Conservation (phyloP, 2,888 invertebrate genomes). For the Calameuta pallipes region DNA sequence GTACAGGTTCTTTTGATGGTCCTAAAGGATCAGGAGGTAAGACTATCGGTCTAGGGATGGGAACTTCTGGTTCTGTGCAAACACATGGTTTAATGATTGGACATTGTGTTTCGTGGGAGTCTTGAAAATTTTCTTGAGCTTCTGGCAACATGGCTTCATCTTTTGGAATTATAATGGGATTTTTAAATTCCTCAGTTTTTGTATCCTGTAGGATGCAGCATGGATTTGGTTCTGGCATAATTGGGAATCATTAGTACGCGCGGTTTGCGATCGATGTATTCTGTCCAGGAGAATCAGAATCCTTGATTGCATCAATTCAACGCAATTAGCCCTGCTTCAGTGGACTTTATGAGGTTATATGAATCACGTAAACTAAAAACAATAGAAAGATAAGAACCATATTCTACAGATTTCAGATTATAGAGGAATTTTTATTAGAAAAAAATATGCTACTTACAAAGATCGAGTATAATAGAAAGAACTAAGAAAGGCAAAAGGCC, state of each 20-base stretch:
- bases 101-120: not conserved
- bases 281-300: not conserved
- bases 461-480: not conserved
- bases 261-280: not conserved
- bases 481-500: slow-evolving; percentile 2
- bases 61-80: not conserved
- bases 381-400: not conserved
- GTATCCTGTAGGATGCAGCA: not conserved
- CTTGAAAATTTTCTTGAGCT: not conserved
- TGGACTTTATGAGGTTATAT: not conserved
- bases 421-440: not conserved
- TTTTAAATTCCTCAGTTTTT: not conserved
- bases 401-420: not conserved
- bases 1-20: slow-evolving; percentile 13
- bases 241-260: not conserved
- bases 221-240: not conserved
- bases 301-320: not conserved
- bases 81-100: not conserved
- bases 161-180: not conserved
- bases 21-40: slow-evolving; percentile 23
- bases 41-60: not conserved
- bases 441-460: not conserved
- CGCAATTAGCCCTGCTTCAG: not conserved
- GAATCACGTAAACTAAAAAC: not conserved
- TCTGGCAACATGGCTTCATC: not conserved